Evolutionary conservation across 53 echinoderm and acorn worm species (phyloP).

Genomic region (Actinopyga echinites): DNA sequence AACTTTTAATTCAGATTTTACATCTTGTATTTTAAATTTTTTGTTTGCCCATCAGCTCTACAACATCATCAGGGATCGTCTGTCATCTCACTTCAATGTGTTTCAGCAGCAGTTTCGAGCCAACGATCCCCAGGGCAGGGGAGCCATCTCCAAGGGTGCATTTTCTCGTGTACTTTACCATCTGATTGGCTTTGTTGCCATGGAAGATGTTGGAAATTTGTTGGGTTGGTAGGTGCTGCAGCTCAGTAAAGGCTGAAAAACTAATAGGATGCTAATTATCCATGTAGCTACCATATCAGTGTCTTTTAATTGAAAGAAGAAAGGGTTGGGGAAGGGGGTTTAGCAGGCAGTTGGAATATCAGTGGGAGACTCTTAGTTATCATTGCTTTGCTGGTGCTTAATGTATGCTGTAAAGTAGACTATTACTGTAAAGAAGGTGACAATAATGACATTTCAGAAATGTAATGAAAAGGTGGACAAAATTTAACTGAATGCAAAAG

Average conservation of each 20-base stretch:
- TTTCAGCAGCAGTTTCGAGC: constrained; percentile 78
- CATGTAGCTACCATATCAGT: constrained; percentile 77
- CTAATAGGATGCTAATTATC: constrained; percentile 61
- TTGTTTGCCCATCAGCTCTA: constrained; percentile 54
- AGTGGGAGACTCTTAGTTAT: too few relatives aligned
- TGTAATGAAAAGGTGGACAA: too few relatives aligned
- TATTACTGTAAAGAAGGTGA: too few relatives aligned
- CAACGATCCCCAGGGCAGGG: constrained; percentile 87
- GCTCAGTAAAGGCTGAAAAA: constrained; percentile 68
- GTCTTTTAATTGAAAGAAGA: too few relatives aligned
- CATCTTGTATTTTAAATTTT: too few relatives aligned
- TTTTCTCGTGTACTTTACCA: constrained; percentile 85
- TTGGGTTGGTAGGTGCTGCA: constrained; percentile 39
- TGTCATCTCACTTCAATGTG: constrained; percentile 75
- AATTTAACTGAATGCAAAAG: too few relatives aligned
- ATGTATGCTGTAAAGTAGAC: too few relatives aligned
- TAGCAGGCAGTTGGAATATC: too few relatives aligned
- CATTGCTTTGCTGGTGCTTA: too few relatives aligned
- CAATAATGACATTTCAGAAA: too few relatives aligned
- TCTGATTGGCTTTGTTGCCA: constrained; percentile 74
- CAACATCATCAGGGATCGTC: constrained; percentile 67
- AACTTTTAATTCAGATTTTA: too few relatives aligned
- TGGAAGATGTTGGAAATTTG: constrained; percentile 72
- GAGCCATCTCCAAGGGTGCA: constrained; percentile 75
- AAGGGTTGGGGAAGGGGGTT: too few relatives aligned